These are phyloP conservation scores for Drosophila ambigua DNA, from an alignment of 1,140 invertebrate species.

Conservation along the genomic window DNA sequence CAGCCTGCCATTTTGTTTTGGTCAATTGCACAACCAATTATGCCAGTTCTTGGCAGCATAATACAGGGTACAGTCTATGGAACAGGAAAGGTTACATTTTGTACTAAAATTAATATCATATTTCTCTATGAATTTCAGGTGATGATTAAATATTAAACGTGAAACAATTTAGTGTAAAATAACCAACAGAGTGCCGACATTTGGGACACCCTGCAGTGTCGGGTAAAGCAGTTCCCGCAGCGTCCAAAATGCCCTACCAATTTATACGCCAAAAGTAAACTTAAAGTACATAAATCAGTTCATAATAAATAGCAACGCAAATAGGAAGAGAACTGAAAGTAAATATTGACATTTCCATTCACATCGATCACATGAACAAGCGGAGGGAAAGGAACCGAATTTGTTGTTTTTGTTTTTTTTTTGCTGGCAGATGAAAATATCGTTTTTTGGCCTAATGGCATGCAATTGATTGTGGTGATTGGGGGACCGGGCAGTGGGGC, in stretches of 20 bases:
- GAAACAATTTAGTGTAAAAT: neutral
- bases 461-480: constrained; percentile 52
- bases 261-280: no score
- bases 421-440: no score
- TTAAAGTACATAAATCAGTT: no score
- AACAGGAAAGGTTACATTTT: no score
- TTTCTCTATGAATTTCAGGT: no score
- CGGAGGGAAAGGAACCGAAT: neutral
- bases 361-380: neutral
- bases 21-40: constrained; percentile 15
- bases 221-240: no score
- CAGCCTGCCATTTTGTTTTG: constrained; percentile 10
- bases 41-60: neutral
- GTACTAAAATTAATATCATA: no score
- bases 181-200: no score
- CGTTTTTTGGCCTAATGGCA: constrained; percentile 15
- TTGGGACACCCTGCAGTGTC: neutral
- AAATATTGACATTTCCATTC: constrained; percentile 19
- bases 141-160: neutral
- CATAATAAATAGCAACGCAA: no score
- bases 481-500: neutral
- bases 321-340: constrained; percentile 1
- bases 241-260: no score
- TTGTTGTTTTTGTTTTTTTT: no score
- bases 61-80: no score